A percentile compares a stretch with the other conserved stretches of the same genome.
Conservation (phyloP, 92 coral and sea anemone genomes). For the Heteractis magnifica region DNA sequence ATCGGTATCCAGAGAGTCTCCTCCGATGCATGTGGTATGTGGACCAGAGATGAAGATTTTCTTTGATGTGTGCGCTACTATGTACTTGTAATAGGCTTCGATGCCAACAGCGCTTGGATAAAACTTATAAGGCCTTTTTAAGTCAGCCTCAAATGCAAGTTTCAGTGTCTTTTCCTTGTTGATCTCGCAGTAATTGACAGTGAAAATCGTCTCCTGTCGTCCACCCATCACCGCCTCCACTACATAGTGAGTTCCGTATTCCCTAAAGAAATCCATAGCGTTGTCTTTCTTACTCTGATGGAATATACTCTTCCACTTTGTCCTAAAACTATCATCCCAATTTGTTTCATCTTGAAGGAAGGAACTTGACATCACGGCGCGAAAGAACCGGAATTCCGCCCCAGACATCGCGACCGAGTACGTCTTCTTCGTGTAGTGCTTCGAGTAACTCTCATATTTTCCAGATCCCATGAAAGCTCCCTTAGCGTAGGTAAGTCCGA, state of each 20-base stretch:
- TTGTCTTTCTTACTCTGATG: neutral
- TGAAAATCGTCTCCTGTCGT: neutral
- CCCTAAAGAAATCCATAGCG: conserved; percentile 11
- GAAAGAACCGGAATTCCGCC: neutral
- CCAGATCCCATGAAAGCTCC: neutral
- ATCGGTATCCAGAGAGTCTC: neutral
- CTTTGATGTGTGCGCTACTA: neutral
- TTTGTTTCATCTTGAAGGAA: neutral
- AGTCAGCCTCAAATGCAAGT: neutral
- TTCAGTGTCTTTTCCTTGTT: neutral
- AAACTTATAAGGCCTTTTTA: neutral
- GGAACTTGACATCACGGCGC: neutral
- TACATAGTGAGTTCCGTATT: conserved; percentile 22
- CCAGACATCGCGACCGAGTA: conserved; percentile 2
- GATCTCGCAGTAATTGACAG: neutral
- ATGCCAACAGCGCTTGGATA: neutral
- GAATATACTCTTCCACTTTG: neutral
- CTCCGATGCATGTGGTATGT: conserved; percentile 6
- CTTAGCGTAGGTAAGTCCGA: neutral
- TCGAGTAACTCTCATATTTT: neutral
- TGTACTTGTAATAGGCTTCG: neutral
- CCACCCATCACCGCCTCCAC: conserved; percentile 27
- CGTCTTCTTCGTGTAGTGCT: neutral
- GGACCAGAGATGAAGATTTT: neutral
- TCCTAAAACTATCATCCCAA: conserved; percentile 8